Evolutionary conservation across 1,140 invertebrate genomes (phyloP), one percentile per base, ranked within the genome.

Genomic region (Archivesica marissinica): DNA sequence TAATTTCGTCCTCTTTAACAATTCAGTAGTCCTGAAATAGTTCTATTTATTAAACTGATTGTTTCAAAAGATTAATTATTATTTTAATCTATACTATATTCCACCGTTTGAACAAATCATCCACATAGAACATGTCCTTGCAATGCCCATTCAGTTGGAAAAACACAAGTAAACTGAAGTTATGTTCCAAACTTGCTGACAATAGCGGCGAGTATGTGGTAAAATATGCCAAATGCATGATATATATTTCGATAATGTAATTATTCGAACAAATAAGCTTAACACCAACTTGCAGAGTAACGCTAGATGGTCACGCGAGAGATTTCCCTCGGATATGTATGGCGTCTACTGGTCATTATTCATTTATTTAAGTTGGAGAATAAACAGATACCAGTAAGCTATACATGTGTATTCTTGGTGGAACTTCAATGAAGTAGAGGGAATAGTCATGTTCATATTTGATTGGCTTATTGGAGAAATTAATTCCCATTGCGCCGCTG

Each of bases 241-340:
- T 47, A 50, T 72, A 72, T 47, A 56, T 72, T 47, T 47, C 68
- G 44, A 47, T 72, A 72, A 72, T 50, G 44, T 50, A 72, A 72
- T 72, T 72, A 72, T 72, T 3, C 28, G 41, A 72, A 72, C 68
- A 72, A 72, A 72, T 50, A 52, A 50, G 68, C 44, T 50, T 47
- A 33, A 72, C 39, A 72, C 28, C 6, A 9, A 25, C 50, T 28
- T n/a, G 15, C 11, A 33, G n/a, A 4, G 1, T 0, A 72, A 50
- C 0, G 0, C 41, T 11, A 23, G 33, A 50, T 30, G 9, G 25
- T 72, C 68, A 72, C 68, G 68, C 41, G 23, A 72, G 50, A 47
- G 23, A 20, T 47, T 72, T 44, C 68, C 41, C 68, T 23, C 2
- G 28, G 28, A 44, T 47, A 33, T 47, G 33, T 30, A 33, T 23